Evolutionary conservation across 1,140 invertebrate species (phyloP), one percentile per base, ranked within the genome.

Genomic region (Bombus soroeensis): DNA sequence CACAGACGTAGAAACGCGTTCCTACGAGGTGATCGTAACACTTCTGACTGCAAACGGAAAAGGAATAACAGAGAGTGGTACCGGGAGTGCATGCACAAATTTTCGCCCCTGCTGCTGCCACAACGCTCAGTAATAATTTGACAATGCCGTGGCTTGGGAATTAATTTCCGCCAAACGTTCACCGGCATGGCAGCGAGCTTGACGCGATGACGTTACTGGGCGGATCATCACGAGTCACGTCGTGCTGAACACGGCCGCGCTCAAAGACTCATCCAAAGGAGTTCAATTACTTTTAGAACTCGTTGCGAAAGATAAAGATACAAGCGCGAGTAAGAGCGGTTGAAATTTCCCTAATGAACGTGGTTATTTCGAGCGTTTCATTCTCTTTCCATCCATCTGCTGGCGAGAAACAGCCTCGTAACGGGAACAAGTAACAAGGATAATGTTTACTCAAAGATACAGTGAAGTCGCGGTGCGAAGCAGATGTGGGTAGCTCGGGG

Each of bases 161-260:
- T 90, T 88, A 89, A 90, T 91, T 88, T 89, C 72, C 75, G 79
- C 47, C 64, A 74, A 75, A 22, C 25, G 41, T 53, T 47, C 41
- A 41, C 5, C 18, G 47, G 18, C 47, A 53, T 53, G 6, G 47
- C 47, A 53, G 18, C 22, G 15, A 32, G 34, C n/a, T 62, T 13
- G n/a, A 32, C 62, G n/a, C 59, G 62, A 66, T 66, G 18, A 37
- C 47, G 47, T 22, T 68, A 34, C 34, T 6, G 66, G 18, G 32
- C 32, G 64, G 6, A 53, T 53, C 18, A 9, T 68, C 66, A 4
- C 2, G 8, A 68, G 18, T 34, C 62, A 2, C 5, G n/a, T 62
- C 12, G 12, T 28, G 3, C 57, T 28, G 25, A 28, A 28, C 57
- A 4, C 25, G 57, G 57, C 28, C 4, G 10, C 59, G 28, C 12